These are phyloP conservation scores for Ptychochromis oligacanthus DNA, from an alignment of 2,113 vertebrate genomes.

Conservation along the genomic window DNA sequence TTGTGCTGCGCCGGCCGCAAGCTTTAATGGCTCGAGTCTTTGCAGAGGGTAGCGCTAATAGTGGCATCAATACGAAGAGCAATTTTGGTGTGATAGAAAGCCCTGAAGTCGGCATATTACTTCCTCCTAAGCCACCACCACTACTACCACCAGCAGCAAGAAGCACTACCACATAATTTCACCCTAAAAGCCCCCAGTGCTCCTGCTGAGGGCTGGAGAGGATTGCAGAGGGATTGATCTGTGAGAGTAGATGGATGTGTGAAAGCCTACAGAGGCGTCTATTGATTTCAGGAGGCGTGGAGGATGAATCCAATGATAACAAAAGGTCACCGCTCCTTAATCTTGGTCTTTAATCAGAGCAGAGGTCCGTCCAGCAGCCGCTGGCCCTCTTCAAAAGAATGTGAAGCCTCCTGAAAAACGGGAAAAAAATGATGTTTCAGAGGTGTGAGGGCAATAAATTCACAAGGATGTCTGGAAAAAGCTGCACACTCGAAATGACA, in stretches of 20 bases:
- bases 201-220: slow-evolving; percentile 55
- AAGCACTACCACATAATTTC: slow-evolving; percentile 51
- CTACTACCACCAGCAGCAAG: slow-evolving; percentile 26
- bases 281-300: slow-evolving; percentile 45
- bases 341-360: slow-evolving; percentile 57
- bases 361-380: slow-evolving; percentile 11
- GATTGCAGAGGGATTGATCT: slow-evolving; percentile 63
- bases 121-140: slow-evolving; percentile 28
- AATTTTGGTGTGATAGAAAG: slow-evolving; percentile 60
- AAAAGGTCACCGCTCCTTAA: slow-evolving; percentile 49
- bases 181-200: slow-evolving; percentile 56
- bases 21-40: slow-evolving; percentile 63
- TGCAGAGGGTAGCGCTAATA: slow-evolving; percentile 44
- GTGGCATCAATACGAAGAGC: slow-evolving; percentile 51
- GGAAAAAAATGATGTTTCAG: not conserved
- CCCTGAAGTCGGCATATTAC: slow-evolving; percentile 57
- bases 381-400: not conserved
- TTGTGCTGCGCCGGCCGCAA: slow-evolving; percentile 12
- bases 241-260: slow-evolving; percentile 59
- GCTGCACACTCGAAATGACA: not conserved
- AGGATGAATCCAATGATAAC: slow-evolving; percentile 48
- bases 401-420: not conserved
- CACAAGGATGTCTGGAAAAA: not conserved
- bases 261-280: slow-evolving; percentile 49
- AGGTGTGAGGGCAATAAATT: not conserved